phyloP scores from a whole-genome alignment of 2,888 invertebrate species.

The Rhodophaea formosa region DNA sequence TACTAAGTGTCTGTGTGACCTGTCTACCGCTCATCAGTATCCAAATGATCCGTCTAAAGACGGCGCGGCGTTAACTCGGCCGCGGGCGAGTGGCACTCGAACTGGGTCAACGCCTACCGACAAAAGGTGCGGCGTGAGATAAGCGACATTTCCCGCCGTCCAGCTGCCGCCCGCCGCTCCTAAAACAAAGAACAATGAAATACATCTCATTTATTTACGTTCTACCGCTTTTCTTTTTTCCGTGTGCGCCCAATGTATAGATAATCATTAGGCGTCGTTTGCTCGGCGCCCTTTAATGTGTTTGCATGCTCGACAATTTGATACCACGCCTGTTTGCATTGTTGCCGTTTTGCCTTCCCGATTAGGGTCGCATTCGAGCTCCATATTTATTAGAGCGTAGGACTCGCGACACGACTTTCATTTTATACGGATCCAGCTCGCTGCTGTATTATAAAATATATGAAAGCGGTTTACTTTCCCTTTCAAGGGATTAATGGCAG shows the following conservation, averaged over 20 bases:
- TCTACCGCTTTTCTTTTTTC: slow-evolving; percentile 51
- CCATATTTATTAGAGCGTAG: slow-evolving; percentile 76
- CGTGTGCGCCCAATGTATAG: slow-evolving; percentile 59
- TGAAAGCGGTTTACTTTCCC: slow-evolving; percentile 50
- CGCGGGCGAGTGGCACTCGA: slow-evolving; percentile 64
- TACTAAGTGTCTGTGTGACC: slow-evolving; percentile 24
- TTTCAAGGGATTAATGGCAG: slow-evolving; percentile 48
- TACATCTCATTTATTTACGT: slow-evolving; percentile 70
- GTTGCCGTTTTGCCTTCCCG: slow-evolving; percentile 77
- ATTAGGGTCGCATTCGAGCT: slow-evolving; percentile 77
- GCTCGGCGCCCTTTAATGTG: slow-evolving; percentile 72
- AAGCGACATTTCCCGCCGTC: slow-evolving; percentile 73
- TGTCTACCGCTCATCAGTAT: slow-evolving; percentile 38
- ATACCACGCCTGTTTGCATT: slow-evolving; percentile 76
- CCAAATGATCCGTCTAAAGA: slow-evolving; percentile 55
- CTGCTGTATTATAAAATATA: slow-evolving; percentile 49
- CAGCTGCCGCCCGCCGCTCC: slow-evolving; percentile 66
- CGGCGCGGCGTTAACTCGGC: slow-evolving; percentile 59
- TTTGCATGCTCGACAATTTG: slow-evolving; percentile 76
- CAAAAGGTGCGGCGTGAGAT: slow-evolving; percentile 78
- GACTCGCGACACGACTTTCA: slow-evolving; percentile 72
- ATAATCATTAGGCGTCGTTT: slow-evolving; percentile 74
- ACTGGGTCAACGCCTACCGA: slow-evolving; percentile 76
- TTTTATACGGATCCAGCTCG: slow-evolving; percentile 67
- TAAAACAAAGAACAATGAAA: slow-evolving; percentile 74